Base-by-base conservation (phyloP, 2,113 vertebrate species). In the Gulo gulo region DNA sequence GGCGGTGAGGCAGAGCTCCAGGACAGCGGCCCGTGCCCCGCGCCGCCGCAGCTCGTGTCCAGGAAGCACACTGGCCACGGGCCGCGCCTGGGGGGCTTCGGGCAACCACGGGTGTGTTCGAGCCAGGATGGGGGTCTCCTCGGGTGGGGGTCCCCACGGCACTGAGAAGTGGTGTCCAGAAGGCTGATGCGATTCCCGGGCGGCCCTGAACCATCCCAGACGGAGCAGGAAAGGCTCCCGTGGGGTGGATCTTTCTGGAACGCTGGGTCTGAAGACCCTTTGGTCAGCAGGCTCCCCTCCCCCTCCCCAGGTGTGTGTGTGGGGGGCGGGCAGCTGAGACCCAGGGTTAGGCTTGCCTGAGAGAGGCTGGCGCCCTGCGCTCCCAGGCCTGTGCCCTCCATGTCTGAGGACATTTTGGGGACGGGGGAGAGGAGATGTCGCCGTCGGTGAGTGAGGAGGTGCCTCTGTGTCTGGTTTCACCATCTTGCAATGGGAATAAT, bases 61-160 rank as follows among this genome's bases (percentile, higher is more conserved):
- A 61, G 74, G 61, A 26, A 20, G 15, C 42, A 20, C 55, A 0
- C 39, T 20, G 39, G n/a, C 31, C 57, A 36, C 2, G 0, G 23
- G 18, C 13, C 45, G n/a, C n/a, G n/a, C n/a, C 76, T 2, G 36
- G 39, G 42, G 83, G 7, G 7, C 3, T 1, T 13, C 61, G 1
- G 39, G 2, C 1, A 0, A 26, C 65, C 0, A 0, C 0, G 18
- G 52, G 63, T 36, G 7, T 47, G 21, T 88, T 13, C 31, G 84
- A 57, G 15, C 14, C 47, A 29, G 15, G 11, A 21, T 7, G 14
- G 11, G 16, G 24, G 20, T 2, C 1, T 12, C 24, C 21, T 16
- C 15, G 2, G 57, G 87, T 10, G 36, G 2, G 57, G 71, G 47
- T 24, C 50, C 45, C 34, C 4, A 9, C 16, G 4, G 74, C 4